Evolutionary conservation across 92 coral and sea anemone species (phyloP).

Genomic region (Chrysogorgia sp.): DNA sequence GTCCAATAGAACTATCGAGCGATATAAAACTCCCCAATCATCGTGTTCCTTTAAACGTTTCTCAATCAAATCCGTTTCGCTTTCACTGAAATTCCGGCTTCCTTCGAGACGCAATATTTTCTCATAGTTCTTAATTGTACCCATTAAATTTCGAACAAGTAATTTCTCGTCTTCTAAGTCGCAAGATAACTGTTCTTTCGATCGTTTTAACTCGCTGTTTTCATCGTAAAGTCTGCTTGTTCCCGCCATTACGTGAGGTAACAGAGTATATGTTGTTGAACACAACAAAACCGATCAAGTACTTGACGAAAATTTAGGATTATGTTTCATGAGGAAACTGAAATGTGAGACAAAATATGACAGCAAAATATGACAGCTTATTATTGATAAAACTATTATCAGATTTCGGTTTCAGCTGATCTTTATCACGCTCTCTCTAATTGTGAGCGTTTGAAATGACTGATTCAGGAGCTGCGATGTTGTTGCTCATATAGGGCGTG

Average conservation of each 20-base stretch:
- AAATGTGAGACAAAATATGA: background rate
- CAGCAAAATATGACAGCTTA: no score
- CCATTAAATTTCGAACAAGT: conserved; percentile 82
- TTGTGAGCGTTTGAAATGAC: no score
- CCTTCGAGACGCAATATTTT: conserved; percentile 61
- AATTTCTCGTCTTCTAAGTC: conserved; percentile 78
- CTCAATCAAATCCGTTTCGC: background rate
- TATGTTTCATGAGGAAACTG: conserved; percentile 1
- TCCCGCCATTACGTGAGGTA: background rate
- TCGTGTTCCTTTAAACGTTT: conserved; percentile 4
- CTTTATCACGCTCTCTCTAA: background rate
- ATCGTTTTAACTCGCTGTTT: conserved; percentile 68
- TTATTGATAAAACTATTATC: no score
- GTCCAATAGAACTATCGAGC: conserved; percentile 27
- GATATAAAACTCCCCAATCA: conserved; percentile 17
- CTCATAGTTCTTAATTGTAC: conserved; percentile 90
- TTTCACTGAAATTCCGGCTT: background rate
- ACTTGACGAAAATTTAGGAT: background rate
- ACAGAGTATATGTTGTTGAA: background rate
- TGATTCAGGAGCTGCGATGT: no score
- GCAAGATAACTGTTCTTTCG: conserved; percentile 66
- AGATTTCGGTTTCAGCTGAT: no score
- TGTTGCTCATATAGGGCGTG: no score
- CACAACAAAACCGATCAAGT: background rate
- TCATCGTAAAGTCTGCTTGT: conserved; percentile 55